Conservation (phyloP, 2,113 vertebrate species). For the Pelodiscus sinensis region DNA sequence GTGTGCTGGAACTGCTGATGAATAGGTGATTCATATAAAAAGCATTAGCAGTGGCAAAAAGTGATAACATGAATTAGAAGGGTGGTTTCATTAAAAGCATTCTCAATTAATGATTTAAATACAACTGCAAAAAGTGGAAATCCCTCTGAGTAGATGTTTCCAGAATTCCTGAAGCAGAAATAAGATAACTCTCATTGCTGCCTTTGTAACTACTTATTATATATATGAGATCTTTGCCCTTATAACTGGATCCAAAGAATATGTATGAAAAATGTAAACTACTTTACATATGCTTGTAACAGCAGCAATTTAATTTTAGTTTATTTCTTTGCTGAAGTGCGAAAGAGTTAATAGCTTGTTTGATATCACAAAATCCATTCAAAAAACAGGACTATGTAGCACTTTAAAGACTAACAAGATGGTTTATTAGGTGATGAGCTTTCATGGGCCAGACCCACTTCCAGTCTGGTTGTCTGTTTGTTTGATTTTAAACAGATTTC, state of each 20-base stretch:
- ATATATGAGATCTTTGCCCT: neutral
- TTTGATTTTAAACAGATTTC: neutral
- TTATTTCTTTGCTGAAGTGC: constrained; percentile 46
- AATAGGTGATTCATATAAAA: neutral
- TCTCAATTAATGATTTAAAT: constrained; percentile 31
- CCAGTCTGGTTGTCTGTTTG: neutral
- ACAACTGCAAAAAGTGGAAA: constrained; percentile 17
- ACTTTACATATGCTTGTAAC: neutral
- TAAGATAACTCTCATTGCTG: constrained; percentile 24
- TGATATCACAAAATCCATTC: constrained; percentile 61
- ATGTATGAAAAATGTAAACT: constrained; percentile 41
- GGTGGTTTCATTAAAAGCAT: constrained; percentile 21
- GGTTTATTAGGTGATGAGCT: too few species aligned
- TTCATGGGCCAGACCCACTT: too few species aligned
- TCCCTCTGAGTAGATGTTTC: accelerated
- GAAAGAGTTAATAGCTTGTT: constrained; percentile 43
- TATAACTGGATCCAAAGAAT: neutral
- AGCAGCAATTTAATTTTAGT: constrained; percentile 42
- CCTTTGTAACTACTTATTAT: neutral
- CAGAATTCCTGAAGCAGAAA: neutral
- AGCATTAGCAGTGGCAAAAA: constrained; percentile 1
- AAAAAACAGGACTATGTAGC: too few species aligned
- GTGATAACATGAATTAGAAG: neutral
- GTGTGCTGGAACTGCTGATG: neutral
- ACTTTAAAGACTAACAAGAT: too few species aligned